Evolutionary conservation across 1,140 invertebrate genomes (phyloP).

Genomic region (Pseudomyrmex gracilis): DNA sequence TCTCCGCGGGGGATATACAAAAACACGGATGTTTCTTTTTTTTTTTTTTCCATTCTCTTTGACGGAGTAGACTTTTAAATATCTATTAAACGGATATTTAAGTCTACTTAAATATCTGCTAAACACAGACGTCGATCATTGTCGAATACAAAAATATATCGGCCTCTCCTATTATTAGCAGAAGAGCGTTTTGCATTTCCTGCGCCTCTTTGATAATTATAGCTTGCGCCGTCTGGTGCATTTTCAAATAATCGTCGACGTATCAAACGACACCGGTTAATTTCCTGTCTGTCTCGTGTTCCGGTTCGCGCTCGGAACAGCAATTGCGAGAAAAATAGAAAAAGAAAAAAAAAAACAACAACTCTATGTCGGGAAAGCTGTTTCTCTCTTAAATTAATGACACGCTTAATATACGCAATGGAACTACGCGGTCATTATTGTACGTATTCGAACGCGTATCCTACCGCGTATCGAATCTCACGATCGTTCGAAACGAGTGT

Average conservation of each 20-base stretch:
- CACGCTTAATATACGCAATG: slow-evolving; percentile 33
- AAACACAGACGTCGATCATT: not conserved
- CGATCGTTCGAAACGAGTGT: slow-evolving; percentile 20
- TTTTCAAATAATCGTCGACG: not conserved
- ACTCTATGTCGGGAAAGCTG: slow-evolving; percentile 29
- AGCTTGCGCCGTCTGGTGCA: slow-evolving; percentile 11
- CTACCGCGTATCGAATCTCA: slow-evolving; percentile 15
- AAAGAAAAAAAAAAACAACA: not conserved
- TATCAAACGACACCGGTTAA: slow-evolving; percentile 18
- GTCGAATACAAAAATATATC: not conserved
- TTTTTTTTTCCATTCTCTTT: too few species aligned
- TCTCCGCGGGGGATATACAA: too few species aligned
- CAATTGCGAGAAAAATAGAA: not conserved
- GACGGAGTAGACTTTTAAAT: too few species aligned
- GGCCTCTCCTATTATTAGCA: not conserved
- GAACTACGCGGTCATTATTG: slow-evolving; percentile 37
- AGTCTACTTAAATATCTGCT: too few species aligned
- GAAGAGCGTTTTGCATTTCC: not conserved
- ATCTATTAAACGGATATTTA: too few species aligned
- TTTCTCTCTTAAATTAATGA: slow-evolving; percentile 39
- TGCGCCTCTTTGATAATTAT: slow-evolving; percentile 9
- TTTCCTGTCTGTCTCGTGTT: slow-evolving; percentile 28
- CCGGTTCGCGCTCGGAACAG: not conserved
- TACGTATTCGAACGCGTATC: slow-evolving; percentile 27
- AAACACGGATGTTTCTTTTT: not conserved